Evolutionary conservation across 2,888 invertebrate genomes (phyloP).

Genomic region (Meliscaeva auricollis): DNA sequence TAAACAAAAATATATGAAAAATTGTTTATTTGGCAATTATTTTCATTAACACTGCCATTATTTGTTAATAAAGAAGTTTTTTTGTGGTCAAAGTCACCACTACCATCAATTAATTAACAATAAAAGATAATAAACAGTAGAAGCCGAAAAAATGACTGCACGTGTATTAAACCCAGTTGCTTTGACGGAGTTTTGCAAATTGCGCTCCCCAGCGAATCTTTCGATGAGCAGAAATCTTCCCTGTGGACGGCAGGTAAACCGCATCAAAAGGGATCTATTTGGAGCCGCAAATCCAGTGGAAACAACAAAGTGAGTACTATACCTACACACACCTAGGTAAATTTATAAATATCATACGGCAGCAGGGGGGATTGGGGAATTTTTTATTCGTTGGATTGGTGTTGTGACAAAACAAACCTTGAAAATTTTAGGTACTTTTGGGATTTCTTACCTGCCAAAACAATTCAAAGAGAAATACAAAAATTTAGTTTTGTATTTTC

Average conservation of each 20-base stretch:
- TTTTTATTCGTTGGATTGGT: not conserved
- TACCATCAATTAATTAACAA: not conserved
- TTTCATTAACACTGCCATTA: conserved; percentile 64
- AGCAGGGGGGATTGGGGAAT: not conserved
- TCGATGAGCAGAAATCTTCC: conserved; percentile 79
- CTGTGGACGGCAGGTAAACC: conserved; percentile 80
- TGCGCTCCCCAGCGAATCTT: conserved; percentile 79
- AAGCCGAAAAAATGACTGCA: conserved; percentile 78
- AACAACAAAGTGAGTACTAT: conserved; percentile 80
- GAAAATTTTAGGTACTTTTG: not conserved
- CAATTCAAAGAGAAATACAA: not conserved
- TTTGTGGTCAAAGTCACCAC: conserved; percentile 38
- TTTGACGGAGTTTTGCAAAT: conserved; percentile 81
- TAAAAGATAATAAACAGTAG: conserved; percentile 17
- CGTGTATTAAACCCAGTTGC: conserved; percentile 82
- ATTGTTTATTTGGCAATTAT: conserved; percentile 49
- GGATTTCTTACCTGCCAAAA: not conserved
- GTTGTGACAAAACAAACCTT: conserved; percentile 9
- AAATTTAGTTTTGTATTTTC: not conserved
- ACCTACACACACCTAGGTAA: not conserved
- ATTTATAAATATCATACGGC: not conserved
- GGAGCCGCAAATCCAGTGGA: conserved; percentile 80
- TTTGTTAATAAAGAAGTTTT: conserved; percentile 30
- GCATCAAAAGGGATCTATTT: conserved; percentile 83
- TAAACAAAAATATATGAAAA: conserved; percentile 32